Percentiles rank a stretch among this genome's conserved stretches.
phyloP scores from a whole-genome alignment of 64 coral and sea anemone species.

The Anthopleura sola region DNA sequence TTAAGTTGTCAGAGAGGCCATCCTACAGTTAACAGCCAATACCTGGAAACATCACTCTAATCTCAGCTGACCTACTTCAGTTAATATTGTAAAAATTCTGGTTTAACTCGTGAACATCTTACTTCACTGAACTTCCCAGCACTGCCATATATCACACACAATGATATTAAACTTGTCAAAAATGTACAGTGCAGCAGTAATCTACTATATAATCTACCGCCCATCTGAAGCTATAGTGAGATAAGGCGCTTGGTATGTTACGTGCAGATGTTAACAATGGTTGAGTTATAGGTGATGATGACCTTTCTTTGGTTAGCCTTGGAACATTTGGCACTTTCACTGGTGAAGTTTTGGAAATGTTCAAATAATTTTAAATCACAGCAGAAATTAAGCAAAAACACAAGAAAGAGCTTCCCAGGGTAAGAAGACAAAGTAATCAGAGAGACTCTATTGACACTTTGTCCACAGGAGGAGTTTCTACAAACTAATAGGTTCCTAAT shows the following conservation, averaged over 20 bases:
- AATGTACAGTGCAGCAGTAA: neutral
- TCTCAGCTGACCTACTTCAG: neutral
- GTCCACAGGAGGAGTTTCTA: neutral
- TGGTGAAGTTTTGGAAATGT: neutral
- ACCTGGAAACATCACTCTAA: too few species aligned
- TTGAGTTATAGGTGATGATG: neutral
- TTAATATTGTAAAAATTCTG: conserved; percentile 13
- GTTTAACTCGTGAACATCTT: conserved; percentile 14
- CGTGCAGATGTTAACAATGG: neutral
- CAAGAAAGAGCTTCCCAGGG: neutral
- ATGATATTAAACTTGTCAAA: neutral
- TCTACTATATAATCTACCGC: neutral
- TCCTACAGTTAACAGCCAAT: too few species aligned
- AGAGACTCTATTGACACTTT: neutral
- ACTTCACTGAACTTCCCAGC: neutral
- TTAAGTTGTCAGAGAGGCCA: too few species aligned
- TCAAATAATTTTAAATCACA: conserved; percentile 9
- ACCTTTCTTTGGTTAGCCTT: neutral
- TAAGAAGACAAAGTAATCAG: neutral
- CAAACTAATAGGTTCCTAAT: neutral
- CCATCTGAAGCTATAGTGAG: conserved; percentile 14
- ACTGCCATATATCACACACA: neutral
- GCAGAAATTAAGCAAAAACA: conserved; percentile 8
- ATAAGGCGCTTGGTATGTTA: neutral
- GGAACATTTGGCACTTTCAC: conserved; percentile 4